Evolutionary conservation across 2,113 vertebrate species (phyloP).

Genomic region (Gallinago media): DNA sequence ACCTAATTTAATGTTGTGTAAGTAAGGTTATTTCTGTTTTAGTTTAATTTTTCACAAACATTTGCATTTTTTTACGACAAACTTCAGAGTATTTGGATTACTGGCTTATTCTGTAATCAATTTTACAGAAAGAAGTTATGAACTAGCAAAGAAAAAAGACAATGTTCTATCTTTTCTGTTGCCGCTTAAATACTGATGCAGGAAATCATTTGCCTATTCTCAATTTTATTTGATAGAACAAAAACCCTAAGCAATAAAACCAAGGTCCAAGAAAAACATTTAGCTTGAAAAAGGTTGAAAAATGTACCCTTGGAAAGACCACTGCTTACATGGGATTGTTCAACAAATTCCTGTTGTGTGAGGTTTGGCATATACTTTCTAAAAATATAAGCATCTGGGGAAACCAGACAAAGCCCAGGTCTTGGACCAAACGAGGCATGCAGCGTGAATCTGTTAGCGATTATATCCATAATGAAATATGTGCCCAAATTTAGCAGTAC

Average conservation of each 20-base stretch:
- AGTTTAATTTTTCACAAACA: conserved; percentile 37
- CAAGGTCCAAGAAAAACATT: conserved; percentile 76
- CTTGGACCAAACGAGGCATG: conserved; percentile 73
- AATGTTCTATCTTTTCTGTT: conserved; percentile 13
- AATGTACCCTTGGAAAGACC: conserved; percentile 77
- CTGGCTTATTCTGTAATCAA: conserved; percentile 19
- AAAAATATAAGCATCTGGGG: conserved; percentile 82
- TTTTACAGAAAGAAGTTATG: conserved; percentile 27
- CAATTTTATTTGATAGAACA: conserved; percentile 60
- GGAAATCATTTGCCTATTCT: conserved; percentile 57
- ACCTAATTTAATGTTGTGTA: conserved; percentile 5
- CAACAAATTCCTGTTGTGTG: conserved; percentile 83
- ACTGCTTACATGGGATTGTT: conserved; percentile 82
- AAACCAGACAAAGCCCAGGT: conserved; percentile 81
- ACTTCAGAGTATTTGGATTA: background rate
- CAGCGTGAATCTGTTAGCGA: conserved; percentile 76
- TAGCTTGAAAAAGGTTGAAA: conserved; percentile 77
- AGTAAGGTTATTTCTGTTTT: conserved; percentile 6
- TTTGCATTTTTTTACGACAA: conserved; percentile 46
- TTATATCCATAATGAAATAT: conserved; percentile 77
- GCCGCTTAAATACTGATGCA: background rate
- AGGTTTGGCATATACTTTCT: conserved; percentile 80
- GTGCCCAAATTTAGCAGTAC: conserved; percentile 75
- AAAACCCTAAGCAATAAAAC: conserved; percentile 71
- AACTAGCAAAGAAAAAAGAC: conserved; percentile 22